Percentiles rank a stretch among this genome's conserved stretches.
Evolutionary conservation across 2,888 invertebrate genomes (phyloP).

Genomic region (Chironomus tentans): DNA sequence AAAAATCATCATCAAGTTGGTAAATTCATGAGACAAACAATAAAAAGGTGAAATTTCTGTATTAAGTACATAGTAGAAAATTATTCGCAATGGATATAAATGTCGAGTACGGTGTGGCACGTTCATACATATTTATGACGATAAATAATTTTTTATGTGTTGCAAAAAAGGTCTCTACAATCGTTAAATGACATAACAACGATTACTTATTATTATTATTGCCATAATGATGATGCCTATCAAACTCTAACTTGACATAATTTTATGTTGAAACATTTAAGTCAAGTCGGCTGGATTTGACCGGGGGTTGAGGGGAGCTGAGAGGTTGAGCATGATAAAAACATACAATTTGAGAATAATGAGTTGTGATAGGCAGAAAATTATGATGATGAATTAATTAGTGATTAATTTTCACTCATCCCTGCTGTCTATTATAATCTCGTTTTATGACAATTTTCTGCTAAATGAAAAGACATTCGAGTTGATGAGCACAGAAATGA

Average conservation of each 20-base stretch:
- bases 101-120: too few species aligned
- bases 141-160: background rate
- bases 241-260: too few species aligned
- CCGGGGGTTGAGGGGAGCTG: background rate
- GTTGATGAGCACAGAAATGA: too few species aligned
- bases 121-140: background rate
- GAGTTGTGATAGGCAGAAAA: background rate
- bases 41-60: too few species aligned
- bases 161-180: background rate
- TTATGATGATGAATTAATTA: background rate
- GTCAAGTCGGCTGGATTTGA: background rate
- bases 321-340: background rate
- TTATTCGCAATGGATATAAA: too few species aligned
- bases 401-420: background rate
- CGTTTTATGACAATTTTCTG: background rate
- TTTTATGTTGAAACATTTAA: too few species aligned
- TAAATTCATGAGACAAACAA: background rate
- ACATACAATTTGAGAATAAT: too few species aligned
- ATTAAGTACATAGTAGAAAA: too few species aligned
- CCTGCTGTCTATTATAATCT: background rate
- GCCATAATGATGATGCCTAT: background rate
- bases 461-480: too few species aligned
- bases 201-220: too few species aligned
- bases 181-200: background rate
- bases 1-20: background rate